phyloP scores from a whole-genome alignment of 2,888 invertebrate species.

The Vesta saturnalis region DNA sequence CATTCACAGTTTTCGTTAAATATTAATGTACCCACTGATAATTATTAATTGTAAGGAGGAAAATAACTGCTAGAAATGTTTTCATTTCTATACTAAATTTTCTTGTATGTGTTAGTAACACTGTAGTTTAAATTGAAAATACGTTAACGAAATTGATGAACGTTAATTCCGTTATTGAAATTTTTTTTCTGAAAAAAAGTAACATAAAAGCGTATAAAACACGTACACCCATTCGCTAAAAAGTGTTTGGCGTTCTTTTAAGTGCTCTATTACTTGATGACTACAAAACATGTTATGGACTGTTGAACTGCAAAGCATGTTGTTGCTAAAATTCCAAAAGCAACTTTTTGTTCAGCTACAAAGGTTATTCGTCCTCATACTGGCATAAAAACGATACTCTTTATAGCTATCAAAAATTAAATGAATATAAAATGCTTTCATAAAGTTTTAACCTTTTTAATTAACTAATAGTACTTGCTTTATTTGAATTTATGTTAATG shows the following conservation, averaged over 20 bases:
- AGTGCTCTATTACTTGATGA: background rate
- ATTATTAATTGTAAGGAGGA: no score
- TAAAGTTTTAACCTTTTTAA: background rate
- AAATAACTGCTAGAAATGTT: no score
- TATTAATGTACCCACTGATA: no score
- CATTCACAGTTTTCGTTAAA: no score
- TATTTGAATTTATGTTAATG: background rate
- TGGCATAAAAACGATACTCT: background rate
- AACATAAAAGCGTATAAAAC: background rate
- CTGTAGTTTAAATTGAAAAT: no score
- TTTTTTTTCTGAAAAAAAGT: background rate
- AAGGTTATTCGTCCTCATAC: background rate
- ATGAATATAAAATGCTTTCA: background rate
- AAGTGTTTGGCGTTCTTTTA: background rate
- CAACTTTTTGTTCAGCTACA: background rate
- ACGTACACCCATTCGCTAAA: background rate
- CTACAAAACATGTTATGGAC: conserved; percentile 1
- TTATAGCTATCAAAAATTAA: background rate
- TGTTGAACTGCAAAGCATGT: background rate
- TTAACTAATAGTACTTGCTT: background rate
- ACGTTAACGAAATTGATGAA: background rate
- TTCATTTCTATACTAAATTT: no score
- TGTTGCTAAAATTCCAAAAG: background rate
- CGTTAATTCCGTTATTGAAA: background rate
- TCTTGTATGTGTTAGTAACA: no score